Evolutionary conservation across 2,797 vertebrate genomes (phyloP).

Genomic region (Gobio occitaniae): DNA sequence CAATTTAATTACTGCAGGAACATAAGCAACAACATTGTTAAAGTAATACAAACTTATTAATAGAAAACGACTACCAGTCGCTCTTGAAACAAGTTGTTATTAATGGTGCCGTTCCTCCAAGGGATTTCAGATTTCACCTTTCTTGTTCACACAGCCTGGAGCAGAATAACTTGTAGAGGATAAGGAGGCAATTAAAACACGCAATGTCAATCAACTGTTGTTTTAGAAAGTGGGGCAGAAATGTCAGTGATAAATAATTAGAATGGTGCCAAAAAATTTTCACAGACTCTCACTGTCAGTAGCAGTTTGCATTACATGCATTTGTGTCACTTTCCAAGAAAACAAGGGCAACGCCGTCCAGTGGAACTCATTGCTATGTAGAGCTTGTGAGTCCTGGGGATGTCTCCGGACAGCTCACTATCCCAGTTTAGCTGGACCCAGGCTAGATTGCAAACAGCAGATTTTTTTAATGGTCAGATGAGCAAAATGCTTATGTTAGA

Average conservation of each 20-base stretch:
- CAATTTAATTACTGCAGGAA: constrained; percentile 29
- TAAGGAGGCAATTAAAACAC: constrained; percentile 43
- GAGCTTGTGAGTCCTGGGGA: constrained; percentile 39
- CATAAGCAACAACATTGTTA: constrained; percentile 27
- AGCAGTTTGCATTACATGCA: constrained; percentile 10
- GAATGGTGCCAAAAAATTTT: constrained; percentile 20
- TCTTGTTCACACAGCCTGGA: constrained; percentile 25
- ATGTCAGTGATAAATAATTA: constrained; percentile 36
- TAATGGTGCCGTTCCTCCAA: constrained; percentile 6
- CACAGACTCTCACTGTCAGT: constrained; percentile 14
- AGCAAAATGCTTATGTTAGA: constrained; percentile 10
- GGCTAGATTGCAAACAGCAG: constrained; percentile 26
- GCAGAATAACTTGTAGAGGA: constrained; percentile 16
- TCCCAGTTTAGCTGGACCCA: constrained; percentile 41
- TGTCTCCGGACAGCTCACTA: constrained; percentile 15
- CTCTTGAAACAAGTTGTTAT: constrained; percentile 32
- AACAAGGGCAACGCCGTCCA: constrained; percentile 22
- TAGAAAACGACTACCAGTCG: constrained; percentile 42
- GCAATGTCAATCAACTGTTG: constrained; percentile 36
- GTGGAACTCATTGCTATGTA: constrained; percentile 29
- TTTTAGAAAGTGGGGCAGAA: constrained; percentile 31
- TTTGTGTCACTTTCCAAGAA: constrained; percentile 38
- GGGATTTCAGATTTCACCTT: constrained; percentile 39
- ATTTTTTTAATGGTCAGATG: constrained; percentile 26
- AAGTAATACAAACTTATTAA: constrained; percentile 46